A percentile compares a stretch with the other conserved stretches of the same genome.
phyloP scores from a whole-genome alignment of 2,888 invertebrate genomes.

The Apamea anceps region DNA sequence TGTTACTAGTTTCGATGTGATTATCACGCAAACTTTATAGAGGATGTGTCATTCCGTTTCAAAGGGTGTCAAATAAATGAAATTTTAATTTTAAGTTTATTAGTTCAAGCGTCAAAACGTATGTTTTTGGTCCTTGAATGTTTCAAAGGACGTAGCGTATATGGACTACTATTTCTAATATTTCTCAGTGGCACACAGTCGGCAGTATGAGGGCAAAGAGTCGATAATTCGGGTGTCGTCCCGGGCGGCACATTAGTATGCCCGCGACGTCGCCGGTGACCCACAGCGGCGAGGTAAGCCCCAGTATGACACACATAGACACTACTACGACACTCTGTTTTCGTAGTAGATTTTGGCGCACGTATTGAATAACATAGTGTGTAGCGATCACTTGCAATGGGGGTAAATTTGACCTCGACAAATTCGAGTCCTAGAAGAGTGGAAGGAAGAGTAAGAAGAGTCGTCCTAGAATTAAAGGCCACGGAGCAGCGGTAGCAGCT shows the following conservation, averaged over 20 bases:
- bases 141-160: neutral
- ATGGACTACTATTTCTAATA: neutral
- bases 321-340: constrained; percentile 36
- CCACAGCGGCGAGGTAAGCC: constrained; percentile 24
- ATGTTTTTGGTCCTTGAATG: neutral
- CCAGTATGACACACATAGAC: constrained; percentile 11
- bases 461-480: too few species aligned
- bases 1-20: neutral
- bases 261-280: constrained; percentile 16
- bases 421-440: neutral
- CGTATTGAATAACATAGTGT: neutral
- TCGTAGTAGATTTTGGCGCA: constrained; percentile 33
- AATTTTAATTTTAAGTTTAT: neutral
- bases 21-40: neutral
- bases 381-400: neutral
- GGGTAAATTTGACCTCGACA: neutral
- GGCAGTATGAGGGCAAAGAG: neutral
- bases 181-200: neutral
- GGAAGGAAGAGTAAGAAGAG: neutral
- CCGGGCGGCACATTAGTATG: constrained; percentile 40
- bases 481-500: neutral
- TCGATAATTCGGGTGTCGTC: constrained; percentile 17
- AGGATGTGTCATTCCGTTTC: neutral
- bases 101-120: neutral
- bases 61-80: neutral